Percentiles rank a stretch among this genome's conserved stretches.
These are phyloP conservation scores for Sciurus vulgaris DNA, from an alignment of 2,797 vertebrate species.

Conservation along the genomic window DNA sequence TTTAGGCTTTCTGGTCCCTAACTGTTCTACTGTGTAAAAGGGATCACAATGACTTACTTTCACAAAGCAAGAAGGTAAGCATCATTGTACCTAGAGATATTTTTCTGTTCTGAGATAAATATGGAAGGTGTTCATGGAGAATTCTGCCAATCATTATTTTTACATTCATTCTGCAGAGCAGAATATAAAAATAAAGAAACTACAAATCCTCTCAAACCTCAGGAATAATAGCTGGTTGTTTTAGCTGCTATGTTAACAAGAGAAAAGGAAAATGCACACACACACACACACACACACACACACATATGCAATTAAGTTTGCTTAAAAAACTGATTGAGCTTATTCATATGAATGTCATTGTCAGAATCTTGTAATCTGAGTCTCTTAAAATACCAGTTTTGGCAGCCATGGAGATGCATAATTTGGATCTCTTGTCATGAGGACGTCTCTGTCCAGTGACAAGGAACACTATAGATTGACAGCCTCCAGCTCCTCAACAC, in stretches of 20 bases:
- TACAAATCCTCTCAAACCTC: neutral
- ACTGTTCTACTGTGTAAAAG: neutral
- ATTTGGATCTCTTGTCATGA: neutral
- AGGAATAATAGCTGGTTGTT: neutral
- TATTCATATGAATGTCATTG: neutral
- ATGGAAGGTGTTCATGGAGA: neutral
- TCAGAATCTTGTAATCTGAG: neutral
- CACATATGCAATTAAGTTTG: neutral
- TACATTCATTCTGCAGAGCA: neutral
- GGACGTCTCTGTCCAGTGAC: neutral
- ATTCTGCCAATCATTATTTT: neutral
- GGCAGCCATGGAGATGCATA: neutral
- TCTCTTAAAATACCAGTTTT: neutral
- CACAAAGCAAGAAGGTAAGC: neutral
- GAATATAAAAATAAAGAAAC: neutral
- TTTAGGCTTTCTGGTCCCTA: neutral
- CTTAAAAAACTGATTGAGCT: neutral
- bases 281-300: neutral
- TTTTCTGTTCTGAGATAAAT: neutral
- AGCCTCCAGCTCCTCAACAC: neutral
- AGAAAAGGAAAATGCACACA: neutral
- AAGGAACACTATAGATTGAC: neutral
- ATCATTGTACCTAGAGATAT: neutral
- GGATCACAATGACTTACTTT: neutral
- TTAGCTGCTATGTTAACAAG: neutral